Evolutionary conservation across 2,888 invertebrate genomes (phyloP).

Genomic region (Spatulosminthurus flaviceps): DNA sequence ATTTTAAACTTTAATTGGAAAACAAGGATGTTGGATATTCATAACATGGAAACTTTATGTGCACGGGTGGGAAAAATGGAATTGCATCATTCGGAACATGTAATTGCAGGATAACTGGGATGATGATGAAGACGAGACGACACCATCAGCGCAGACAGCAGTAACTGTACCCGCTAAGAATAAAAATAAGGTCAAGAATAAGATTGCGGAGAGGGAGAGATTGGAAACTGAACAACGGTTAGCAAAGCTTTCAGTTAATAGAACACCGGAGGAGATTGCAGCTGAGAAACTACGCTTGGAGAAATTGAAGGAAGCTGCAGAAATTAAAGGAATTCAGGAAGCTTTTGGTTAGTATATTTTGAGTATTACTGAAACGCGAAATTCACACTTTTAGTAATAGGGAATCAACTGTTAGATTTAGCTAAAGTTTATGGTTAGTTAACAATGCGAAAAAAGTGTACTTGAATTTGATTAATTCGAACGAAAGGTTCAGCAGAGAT

Average conservation of each 20-base stretch:
- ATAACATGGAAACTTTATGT: no score
- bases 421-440: no score
- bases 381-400: no score
- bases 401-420: no score
- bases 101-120: conserved; percentile 94
- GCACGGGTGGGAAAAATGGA: neutral
- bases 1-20: neutral
- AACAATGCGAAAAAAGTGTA: neutral
- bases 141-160: conserved; percentile 64
- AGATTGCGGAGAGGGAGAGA: conserved; percentile 61
- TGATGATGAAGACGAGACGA: conserved; percentile 78
- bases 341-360: conserved; percentile 75
- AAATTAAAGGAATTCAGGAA: conserved; percentile 85
- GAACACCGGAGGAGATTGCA: conserved; percentile 79
- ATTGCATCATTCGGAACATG: neutral
- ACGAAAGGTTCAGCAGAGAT: conserved; percentile 54
- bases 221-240: conserved; percentile 6
- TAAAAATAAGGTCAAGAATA: conserved; percentile 62
- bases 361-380: neutral
- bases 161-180: conserved; percentile 38
- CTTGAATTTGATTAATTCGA: neutral
- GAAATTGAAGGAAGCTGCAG: conserved; percentile 87
- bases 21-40: no score
- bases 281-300: conserved; percentile 81
- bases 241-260: conserved; percentile 66